Base-by-base conservation (phyloP, 2,797 vertebrate genomes). In the Artibeus lituratus region DNA sequence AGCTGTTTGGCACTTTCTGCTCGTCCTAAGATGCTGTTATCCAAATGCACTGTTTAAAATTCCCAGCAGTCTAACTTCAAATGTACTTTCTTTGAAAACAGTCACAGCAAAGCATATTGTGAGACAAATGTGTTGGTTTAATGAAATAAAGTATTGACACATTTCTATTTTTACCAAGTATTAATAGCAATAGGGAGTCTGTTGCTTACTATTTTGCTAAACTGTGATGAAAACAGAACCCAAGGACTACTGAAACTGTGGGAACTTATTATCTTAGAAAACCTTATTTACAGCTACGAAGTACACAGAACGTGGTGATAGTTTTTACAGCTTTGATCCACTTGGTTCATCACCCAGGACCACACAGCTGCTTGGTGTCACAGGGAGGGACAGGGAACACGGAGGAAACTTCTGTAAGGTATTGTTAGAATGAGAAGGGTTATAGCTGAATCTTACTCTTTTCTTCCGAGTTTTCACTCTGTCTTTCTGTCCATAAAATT, bases 121-220 rank as follows among this genome's bases (percentile, higher is more conserved):
- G 86, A 97, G 96, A 95, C 95, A 97, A 94, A 96, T 96, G 94
- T 97, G 95, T 95, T 95, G 92, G 57, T 97, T 95, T 95, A 87
- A 90, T 90, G 57, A 96, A 95, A 72, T 80, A 92, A 87, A 97
- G 67, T 70, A 92, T 51, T 96, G 93, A 97, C 80, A 95, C 22
- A 65, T 96, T 97, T 95, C 86, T 55, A 94, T 95, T 95, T 96
- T 96, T 93, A 92, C 82, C 85, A 91, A 94, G 77, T 91, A 91
- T 94, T 94, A 95, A 90, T 81, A 96, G 95, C 72, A 94, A 78
- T 77, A 88, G 83, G 55, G 86, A 95, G 55, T 92, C 94, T 97
- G 95, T 95, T 97, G 94, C 94, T 96, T 96, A 90, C 95, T 96
- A 73, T 74, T 96, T 94, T 91, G 55, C 67, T 96, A 91, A 65